A percentile compares a stretch with the other conserved stretches of the same genome.
phyloP scores from a whole-genome alignment of 2,797 vertebrate genomes.

The Acanthornis magna region DNA sequence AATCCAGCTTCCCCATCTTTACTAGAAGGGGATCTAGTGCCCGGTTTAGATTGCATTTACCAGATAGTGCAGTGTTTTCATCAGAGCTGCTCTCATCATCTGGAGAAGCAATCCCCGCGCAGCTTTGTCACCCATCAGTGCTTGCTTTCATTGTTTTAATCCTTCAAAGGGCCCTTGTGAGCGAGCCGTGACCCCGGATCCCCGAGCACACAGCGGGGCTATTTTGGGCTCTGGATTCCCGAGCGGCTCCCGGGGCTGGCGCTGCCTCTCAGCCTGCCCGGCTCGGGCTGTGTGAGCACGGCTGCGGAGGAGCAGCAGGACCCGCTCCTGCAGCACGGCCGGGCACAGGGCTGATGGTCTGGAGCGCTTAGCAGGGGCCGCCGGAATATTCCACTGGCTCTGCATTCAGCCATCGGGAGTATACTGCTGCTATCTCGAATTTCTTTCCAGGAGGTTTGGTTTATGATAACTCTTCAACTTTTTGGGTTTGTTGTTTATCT shows the following conservation, averaged over 20 bases:
- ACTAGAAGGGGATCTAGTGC: not conserved
- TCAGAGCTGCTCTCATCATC: not conserved
- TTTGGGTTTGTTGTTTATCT: not conserved
- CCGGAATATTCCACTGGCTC: not conserved
- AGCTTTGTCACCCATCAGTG: not conserved
- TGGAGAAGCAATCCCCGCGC: not conserved
- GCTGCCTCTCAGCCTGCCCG: not conserved
- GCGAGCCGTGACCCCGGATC: not conserved
- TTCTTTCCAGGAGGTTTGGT: not conserved
- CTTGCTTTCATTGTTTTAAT: not conserved
- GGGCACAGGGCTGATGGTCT: rapidly evolving
- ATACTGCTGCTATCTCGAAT: not conserved
- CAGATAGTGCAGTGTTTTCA: not conserved
- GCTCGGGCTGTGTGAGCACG: rapidly evolving
- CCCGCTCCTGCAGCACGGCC: not conserved
- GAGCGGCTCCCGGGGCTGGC: not conserved
- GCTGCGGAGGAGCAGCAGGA: not conserved
- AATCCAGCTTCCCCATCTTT: not conserved
- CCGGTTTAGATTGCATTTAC: rapidly evolving
- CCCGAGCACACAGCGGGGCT: not conserved
- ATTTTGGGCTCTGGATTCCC: no score
- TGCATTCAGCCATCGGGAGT: not conserved
- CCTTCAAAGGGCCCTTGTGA: not conserved
- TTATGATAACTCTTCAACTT: not conserved
- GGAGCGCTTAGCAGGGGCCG: not conserved